Evolutionary conservation across 2,113 vertebrate genomes (phyloP), one percentile per base, ranked within the genome.

Genomic region (Promerops cafer): DNA sequence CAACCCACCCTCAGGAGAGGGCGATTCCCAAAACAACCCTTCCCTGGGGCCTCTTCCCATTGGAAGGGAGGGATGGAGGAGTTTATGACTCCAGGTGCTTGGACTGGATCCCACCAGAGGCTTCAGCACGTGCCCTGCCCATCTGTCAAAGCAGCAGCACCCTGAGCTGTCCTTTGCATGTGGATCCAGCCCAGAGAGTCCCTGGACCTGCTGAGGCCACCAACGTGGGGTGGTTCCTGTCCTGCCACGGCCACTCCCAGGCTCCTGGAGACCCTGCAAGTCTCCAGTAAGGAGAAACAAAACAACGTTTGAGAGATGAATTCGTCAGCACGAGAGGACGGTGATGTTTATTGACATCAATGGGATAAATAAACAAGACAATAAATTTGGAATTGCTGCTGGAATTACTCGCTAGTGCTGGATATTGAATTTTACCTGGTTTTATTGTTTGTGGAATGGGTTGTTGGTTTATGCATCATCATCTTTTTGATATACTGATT

Each of bases 391-490:
- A 93, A 93, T 89, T 90, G 87, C 84, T 84, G 57, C 60, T 95
- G 94, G 93, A 96, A 96, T 93, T 15, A 87, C 79, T 96, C 27
- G 50, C 65, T 74, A 77, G 47, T 33, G 50, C 42, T 86, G 45
- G 60, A n/a, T 91, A 86, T 95, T 94, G 95, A 83, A 91, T 95
- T 94, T 90, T 77, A 84, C 87, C 82, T 96, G 18, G 33, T 96
- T 96, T 95, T 93, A 89, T 90, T 87, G 89, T 86, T 83, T 69
- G 74, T 93, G 61, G 74, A 96, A 95, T 57, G 63, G 61, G 69
- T 59, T 94, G 70, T 28, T 83, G 47, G 28, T 96, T 96, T 94
- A 95, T 92, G 70, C 53, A 85, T 91, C 76, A 75, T 77, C 52
- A 87, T 86, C 74, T 95, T 83, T 71, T 71, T 89, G 79, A 92